Evolutionary conservation across 1,140 invertebrate species (phyloP), one percentile per base, ranked within the genome.

Genomic region (Drosophila asahinai): DNA sequence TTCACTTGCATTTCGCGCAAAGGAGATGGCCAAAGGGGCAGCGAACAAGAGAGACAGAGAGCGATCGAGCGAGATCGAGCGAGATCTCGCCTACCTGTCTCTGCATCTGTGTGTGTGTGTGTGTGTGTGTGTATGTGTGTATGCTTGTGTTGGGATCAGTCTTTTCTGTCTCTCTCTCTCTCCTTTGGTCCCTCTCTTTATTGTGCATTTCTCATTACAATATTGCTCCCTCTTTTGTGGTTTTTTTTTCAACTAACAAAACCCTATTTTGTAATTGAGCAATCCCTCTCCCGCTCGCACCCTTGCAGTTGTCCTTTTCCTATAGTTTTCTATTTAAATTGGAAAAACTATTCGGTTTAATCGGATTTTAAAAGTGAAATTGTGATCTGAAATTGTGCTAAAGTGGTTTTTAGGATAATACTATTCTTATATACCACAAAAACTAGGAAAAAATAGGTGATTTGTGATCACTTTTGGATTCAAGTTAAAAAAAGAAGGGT

Each of bases 1-100:
- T 74, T 74, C 71, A 73, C 67, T 74, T 74, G 71, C 71, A 73
- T 73, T 73, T 72, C 71, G 68, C 65, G 66, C 66, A 45, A 71
- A n/a, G 9, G 66, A 42, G 54, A 70, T 3, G 33, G 54, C 17
- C 22, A 36, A 11, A 22, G 42, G 2, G 2, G 22, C 51, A 22
- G 33, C n/a, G 2, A n/a, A 17, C 27, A 0, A 27, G 40, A 12
- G 30, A 60, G 55, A 9, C 12, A 9, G 38, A 66, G 40, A 47
- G 40, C 14, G 27, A 25, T 5, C 30, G 12, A 62, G 12, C 15
- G 5, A 38, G 57, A 63, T 62, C 42, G 12, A 62, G 12, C 15
- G 5, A 38, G 57, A 63, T 62, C 42, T 62, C 11, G 55, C 64
- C 30, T 61, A 54, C 47, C 40, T 43, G 40, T 62, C 30, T 38